Percentiles rank a stretch among this genome's conserved stretches.
These are phyloP conservation scores for Rhodinocichla rosea DNA, from an alignment of 2,113 vertebrate species.

Conservation along the genomic window DNA sequence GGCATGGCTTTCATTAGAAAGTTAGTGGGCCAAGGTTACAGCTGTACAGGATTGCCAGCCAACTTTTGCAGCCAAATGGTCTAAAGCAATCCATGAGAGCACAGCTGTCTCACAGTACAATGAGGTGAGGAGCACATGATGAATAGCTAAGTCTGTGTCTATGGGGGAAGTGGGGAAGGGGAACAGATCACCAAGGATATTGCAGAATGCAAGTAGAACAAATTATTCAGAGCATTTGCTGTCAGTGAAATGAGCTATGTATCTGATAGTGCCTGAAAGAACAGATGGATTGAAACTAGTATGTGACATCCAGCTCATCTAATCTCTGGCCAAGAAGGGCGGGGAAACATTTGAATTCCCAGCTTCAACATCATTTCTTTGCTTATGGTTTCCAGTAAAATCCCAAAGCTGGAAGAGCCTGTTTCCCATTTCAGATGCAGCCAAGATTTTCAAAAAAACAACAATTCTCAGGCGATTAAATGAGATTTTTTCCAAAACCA, in stretches of 20 bases:
- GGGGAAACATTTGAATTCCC: not conserved
- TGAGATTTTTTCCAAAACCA: not conserved
- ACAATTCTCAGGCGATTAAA: not conserved
- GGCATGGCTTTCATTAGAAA: slow-evolving; percentile 42
- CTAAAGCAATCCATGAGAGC: not conserved
- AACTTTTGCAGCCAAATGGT: slow-evolving; percentile 22
- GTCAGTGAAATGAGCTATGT: not conserved
- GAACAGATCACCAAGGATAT: not conserved
- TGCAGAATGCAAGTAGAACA: not conserved
- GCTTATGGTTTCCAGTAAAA: not conserved
- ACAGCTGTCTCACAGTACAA: slow-evolving; percentile 10
- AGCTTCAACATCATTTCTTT: not conserved
- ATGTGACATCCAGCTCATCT: not conserved
- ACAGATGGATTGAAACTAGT: slow-evolving; percentile 1
- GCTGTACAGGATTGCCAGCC: slow-evolving; percentile 37
- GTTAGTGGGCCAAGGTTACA: slow-evolving; percentile 7
- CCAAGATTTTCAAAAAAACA: not conserved
- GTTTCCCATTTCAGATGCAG: not conserved
- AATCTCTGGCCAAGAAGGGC: not conserved
- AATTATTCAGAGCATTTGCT: not conserved
- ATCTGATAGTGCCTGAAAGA: not conserved
- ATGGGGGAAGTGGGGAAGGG: not conserved
- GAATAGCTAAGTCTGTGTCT: not conserved
- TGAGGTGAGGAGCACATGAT: not conserved
- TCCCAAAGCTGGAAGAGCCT: not conserved